Evolutionary conservation across 2,888 invertebrate species (phyloP).

Genomic region (Lasioglossum lativentre): DNA sequence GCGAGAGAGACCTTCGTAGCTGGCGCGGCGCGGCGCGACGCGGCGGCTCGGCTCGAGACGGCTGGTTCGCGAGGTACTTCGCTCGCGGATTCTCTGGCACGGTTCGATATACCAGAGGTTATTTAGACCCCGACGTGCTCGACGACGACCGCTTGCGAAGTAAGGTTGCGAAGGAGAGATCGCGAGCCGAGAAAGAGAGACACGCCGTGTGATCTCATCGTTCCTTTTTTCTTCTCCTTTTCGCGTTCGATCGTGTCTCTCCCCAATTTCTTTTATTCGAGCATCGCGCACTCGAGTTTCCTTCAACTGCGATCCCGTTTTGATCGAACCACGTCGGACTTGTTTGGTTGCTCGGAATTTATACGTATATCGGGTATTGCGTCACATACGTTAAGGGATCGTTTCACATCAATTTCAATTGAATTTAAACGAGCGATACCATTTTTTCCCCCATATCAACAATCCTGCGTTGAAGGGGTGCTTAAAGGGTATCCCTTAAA

Average conservation of each 20-base stretch:
- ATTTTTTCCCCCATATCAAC: not conserved
- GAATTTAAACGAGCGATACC: not conserved
- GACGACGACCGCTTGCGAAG: slow-evolving; percentile 38
- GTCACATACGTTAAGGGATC: not conserved
- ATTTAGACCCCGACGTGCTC: slow-evolving; percentile 59
- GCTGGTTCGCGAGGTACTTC: slow-evolving; percentile 23
- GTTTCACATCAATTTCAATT: not conserved
- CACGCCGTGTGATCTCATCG: slow-evolving; percentile 47
- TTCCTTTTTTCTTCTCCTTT: slow-evolving; percentile 38
- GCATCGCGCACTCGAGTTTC: not conserved
- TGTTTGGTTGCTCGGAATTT: not conserved
- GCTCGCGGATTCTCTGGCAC: slow-evolving; percentile 66
- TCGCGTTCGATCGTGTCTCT: slow-evolving; percentile 16
- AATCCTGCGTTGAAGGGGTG: not conserved
- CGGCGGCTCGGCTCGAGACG: not conserved
- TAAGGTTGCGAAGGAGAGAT: slow-evolving; percentile 27
- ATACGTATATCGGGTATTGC: no score
- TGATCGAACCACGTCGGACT: not conserved
- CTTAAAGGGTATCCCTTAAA: no score
- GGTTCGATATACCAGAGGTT: slow-evolving; percentile 68
- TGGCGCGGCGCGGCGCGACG: not conserved
- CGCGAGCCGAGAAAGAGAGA: slow-evolving; percentile 21
- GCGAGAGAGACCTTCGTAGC: slow-evolving; percentile 58
- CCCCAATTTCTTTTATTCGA: slow-evolving; percentile 37
- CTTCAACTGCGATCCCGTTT: not conserved